Base-by-base conservation (phyloP, 2,888 invertebrate species). In the Campoplex capitator region DNA sequence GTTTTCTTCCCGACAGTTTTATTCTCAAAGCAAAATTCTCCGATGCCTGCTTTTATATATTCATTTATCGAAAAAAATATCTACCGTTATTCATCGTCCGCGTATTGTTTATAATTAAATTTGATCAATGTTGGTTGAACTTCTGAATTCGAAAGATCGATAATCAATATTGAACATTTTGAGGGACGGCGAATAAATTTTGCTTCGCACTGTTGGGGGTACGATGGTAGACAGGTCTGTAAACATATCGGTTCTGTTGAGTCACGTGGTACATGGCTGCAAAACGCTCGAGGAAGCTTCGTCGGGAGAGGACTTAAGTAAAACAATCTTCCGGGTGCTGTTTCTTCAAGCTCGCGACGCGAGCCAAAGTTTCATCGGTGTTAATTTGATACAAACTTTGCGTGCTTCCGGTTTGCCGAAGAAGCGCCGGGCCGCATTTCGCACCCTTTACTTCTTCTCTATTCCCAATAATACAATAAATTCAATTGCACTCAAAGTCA, bases 301-400 rank as follows among this genome's bases (percentile, higher is more conserved):
- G 35, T 35, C 9, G 54, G 45, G 45, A 56, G 56, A 58, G n/a
- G 35, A 56, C 48, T n/a, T 35, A 58, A 79, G n/a, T 45, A 45
- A 79, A 86, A 86, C 86, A 86, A 86, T 86, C 71, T 75, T 42
- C 75, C 70, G 65, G 23, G 51, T 45, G 56, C 48, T 75, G 83
- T 86, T 86, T 84, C 77, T 86, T 86, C 80, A 77, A 83, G 42
- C 62, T 16, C 77, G 68, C 58, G 62, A 77, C 77, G 42, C 74
- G 54, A 74, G 32, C 73, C 77, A 62, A 84, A 86, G 84, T 86
- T 86, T 81, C 77, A 67, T 56, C 84, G 45, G 76, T 80, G 80
- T 62, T 87, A 87, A 87, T 87, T 85, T 80, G 74, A 85, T 87
- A 80, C 77, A 80, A 85, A 87, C 78, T 87, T 87, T 54, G 32